Evolutionary conservation across 2,113 vertebrate species (phyloP).

Genomic region (Tragelaphus scriptus): DNA sequence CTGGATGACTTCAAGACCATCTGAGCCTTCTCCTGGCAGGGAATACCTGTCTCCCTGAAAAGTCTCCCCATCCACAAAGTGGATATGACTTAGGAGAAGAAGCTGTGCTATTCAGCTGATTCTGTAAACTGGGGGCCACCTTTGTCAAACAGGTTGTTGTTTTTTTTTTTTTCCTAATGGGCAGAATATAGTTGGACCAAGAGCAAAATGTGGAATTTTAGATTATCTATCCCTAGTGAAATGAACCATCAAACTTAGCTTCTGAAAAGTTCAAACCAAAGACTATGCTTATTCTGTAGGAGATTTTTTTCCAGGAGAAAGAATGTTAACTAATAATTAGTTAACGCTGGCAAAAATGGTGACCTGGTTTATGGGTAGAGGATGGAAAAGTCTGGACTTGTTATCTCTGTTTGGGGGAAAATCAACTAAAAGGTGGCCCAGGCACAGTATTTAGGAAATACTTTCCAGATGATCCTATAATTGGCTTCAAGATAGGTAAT

Average conservation of each 20-base stretch:
- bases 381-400: background rate
- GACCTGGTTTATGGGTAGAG: background rate
- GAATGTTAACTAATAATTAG: background rate
- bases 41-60: background rate
- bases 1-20: background rate
- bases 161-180: background rate
- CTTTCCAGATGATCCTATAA: background rate
- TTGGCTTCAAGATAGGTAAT: background rate
- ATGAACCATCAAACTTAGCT: background rate
- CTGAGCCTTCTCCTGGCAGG: background rate
- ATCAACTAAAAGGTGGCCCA: background rate
- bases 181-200: background rate
- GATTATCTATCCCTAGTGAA: background rate
- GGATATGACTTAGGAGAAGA: background rate
- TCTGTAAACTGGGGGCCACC: background rate
- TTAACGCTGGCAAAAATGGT: background rate
- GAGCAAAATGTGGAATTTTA: background rate
- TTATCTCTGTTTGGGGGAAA: background rate
- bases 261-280: background rate
- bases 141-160: background rate
- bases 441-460: background rate
- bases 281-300: background rate
- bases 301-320: slow-evolving; percentile 13
- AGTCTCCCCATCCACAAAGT: background rate
- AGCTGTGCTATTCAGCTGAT: background rate